Conservation (phyloP, 2,797 vertebrate genomes). For the Remorina albescens region DNA sequence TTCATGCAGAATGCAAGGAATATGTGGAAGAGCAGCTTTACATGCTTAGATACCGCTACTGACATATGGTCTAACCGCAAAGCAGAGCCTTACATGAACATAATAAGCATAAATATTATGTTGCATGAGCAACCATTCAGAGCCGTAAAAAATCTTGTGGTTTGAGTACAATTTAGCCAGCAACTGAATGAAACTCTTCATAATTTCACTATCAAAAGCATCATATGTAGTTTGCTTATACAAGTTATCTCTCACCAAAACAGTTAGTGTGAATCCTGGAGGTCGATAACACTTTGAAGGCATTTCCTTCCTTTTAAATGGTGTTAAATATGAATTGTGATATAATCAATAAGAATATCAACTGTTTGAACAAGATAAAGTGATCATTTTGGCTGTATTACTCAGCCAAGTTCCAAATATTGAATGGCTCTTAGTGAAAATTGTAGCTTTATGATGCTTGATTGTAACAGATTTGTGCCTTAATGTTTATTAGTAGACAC, state of each 20-base stretch:
- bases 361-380: neutral
- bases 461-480: slow-evolving; percentile 7
- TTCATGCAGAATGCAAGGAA: neutral
- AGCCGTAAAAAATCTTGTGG: neutral
- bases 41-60: neutral
- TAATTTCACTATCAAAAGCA: neutral
- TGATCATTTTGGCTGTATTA: neutral
- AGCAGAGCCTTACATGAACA: neutral
- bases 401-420: neutral
- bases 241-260: neutral
- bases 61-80: neutral
- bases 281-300: neutral
- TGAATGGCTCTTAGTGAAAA: neutral
- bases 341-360: neutral
- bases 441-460: neutral
- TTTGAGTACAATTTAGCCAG: neutral
- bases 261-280: neutral
- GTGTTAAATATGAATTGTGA: neutral
- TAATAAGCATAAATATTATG: neutral
- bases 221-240: neutral
- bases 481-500: neutral
- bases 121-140: neutral
- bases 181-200: neutral
- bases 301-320: neutral
- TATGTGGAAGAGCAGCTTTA: neutral